Base-by-base conservation (phyloP, 1,140 invertebrate genomes). In the Drosophila sucinea region DNA sequence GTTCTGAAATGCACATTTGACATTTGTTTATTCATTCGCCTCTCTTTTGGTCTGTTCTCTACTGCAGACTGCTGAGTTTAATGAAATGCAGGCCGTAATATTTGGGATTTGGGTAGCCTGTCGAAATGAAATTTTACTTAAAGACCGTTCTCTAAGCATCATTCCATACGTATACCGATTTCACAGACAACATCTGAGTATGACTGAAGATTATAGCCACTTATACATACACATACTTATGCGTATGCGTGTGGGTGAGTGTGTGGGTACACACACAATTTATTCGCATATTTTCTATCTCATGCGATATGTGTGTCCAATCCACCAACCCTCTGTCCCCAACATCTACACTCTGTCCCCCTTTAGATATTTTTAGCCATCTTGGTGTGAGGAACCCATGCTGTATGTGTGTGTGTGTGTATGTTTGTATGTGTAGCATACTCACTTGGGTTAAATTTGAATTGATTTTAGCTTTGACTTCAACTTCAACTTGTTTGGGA, bases 241-340 rank as follows among this genome's bases (percentile, higher is more conserved):
- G 41, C 8, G 6, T 54, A 33, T 55, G 11, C 38, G 35, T 61
- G 29, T 57, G 27, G n/a, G 17, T 40, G 44, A 69, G 30, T 76
- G 73, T 58, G 57, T 67, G 57, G 51, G 17, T 10, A 54, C 58
- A 75, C 65, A 77, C 66, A 77, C 70, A 64, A 77, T 77, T 77
- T 64, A 64, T 76, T 76, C 73, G 73, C 73, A 76, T 76, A 76
- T 76, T 60, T 76, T 77, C 54, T 60, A 41, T 63, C 60, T 76
- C 73, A 32, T 40, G 58, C 33, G 29, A 69, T 51, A 41, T 67
- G 54, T 11, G 57, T 40, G 23, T 17, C 30, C 44, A 29, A 11
- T 38, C 27, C 40, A 23, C 60, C n/a, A 23, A 7, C 40, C 8
- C 40, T 29, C 29, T 62, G 1, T 29, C 25, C 8, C 1, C 17